Percentiles rank a stretch among this genome's conserved stretches.
Evolutionary conservation across 53 echinoderm and acorn worm species (phyloP).

Genomic region (Echinometra lucunter): DNA sequence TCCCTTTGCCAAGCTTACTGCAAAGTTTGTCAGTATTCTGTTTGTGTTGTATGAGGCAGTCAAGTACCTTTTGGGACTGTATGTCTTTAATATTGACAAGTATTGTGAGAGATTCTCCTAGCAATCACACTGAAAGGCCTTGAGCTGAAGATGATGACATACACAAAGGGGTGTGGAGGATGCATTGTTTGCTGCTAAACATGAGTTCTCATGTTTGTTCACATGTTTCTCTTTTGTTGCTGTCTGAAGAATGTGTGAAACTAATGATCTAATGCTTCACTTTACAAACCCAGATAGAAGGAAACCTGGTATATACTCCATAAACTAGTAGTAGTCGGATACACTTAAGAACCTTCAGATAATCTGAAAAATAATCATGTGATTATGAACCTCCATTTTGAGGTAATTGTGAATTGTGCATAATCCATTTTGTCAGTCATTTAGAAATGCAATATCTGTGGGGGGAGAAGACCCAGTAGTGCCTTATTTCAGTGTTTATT

Average conservation of each 20-base stretch:
- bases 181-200: constrained; percentile 47
- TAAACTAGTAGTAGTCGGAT: background rate
- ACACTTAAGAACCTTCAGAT: background rate
- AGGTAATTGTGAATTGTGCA: background rate
- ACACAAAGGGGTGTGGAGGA: background rate
- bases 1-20: background rate
- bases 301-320: no score
- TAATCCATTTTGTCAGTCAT: background rate
- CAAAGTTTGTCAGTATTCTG: background rate
- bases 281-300: background rate
- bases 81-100: background rate
- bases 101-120: background rate
- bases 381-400: background rate
- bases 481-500: background rate
- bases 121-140: constrained; percentile 34
- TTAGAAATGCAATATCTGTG: background rate
- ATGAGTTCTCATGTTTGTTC: constrained; percentile 24
- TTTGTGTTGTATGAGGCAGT: background rate
- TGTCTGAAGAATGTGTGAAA: background rate
- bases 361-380: background rate
- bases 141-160: background rate
- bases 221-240: background rate
- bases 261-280: background rate
- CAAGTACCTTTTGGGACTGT: background rate
- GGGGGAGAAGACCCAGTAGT: background rate